These are phyloP conservation scores for Bolinopsis microptera DNA, from an alignment of 37 sponge, comb jelly and placozoan genomes.

Conservation along the genomic window DNA sequence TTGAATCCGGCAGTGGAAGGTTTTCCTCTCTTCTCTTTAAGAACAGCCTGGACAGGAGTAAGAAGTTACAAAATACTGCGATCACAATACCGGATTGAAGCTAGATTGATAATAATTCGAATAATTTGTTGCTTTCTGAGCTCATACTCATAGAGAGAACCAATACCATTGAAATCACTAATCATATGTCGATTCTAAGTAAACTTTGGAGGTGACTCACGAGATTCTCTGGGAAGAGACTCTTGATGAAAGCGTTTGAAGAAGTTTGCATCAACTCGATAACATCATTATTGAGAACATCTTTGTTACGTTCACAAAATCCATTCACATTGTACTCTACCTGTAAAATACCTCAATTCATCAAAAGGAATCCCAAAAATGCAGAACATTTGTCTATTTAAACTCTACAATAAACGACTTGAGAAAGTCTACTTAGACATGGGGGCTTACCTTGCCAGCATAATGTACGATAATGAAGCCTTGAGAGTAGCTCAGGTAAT, in stretches of 20 bases:
- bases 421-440: neutral
- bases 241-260: conserved; percentile 77
- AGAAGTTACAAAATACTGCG: conserved; percentile 11
- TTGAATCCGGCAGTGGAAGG: conserved; percentile 87
- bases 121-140: too few relatives aligned
- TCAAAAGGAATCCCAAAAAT: neutral
- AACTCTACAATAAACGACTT: too few relatives aligned
- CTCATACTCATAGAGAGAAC: too few relatives aligned
- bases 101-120: too few relatives aligned
- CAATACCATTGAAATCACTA: too few relatives aligned
- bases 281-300: conserved; percentile 89
- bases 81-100: too few relatives aligned
- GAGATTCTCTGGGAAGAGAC: conserved; percentile 88
- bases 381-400: neutral
- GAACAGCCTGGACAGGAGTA: too few relatives aligned
- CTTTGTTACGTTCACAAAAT: conserved; percentile 95
- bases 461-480: conserved; percentile 93
- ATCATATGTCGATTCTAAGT: too few relatives aligned
- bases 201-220: too few relatives aligned
- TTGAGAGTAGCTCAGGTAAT: conserved; percentile 86
- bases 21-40: conserved; percentile 76
- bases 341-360: too few relatives aligned
- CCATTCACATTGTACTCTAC: conserved; percentile 88
- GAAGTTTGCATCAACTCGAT: conserved; percentile 93
- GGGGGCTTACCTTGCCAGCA: conserved; percentile 84